These are phyloP conservation scores for Tubiluchus corallicola DNA, from an alignment of 2,888 invertebrate species.

Conservation along the genomic window DNA sequence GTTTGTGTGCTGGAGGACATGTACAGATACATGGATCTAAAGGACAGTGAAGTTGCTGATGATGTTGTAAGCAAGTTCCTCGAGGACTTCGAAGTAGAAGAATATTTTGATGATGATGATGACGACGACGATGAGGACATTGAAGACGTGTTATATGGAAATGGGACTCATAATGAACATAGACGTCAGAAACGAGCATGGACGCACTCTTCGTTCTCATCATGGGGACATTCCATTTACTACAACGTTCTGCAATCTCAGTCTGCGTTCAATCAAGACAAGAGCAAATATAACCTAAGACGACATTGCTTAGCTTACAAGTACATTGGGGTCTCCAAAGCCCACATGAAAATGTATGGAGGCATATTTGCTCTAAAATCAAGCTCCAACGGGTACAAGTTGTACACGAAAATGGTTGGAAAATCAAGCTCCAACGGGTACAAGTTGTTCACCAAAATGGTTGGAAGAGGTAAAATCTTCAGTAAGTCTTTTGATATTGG, in stretches of 20 bases:
- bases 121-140: not conserved
- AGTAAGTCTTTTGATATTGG: not conserved
- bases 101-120: too few relatives aligned
- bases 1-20: too few relatives aligned
- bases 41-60: not conserved
- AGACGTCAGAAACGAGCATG: not conserved
- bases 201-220: not conserved
- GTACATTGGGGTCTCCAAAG: not conserved
- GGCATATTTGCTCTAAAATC: not conserved
- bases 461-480: too few relatives aligned
- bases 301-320: conserved; percentile 1
- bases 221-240: not conserved
- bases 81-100: too few relatives aligned
- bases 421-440: too few relatives aligned
- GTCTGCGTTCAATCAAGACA: not conserved
- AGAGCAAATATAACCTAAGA: not conserved
- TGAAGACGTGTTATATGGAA: too few relatives aligned
- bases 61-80: too few relatives aligned
- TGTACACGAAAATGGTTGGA: not conserved
- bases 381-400: not conserved
- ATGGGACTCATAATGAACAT: too few relatives aligned
- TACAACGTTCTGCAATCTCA: not conserved
- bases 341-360: not conserved
- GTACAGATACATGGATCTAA: not conserved
- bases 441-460: not conserved